Conservation (phyloP, 2,888 invertebrate genomes). For the Heteropelma amictum region DNA sequence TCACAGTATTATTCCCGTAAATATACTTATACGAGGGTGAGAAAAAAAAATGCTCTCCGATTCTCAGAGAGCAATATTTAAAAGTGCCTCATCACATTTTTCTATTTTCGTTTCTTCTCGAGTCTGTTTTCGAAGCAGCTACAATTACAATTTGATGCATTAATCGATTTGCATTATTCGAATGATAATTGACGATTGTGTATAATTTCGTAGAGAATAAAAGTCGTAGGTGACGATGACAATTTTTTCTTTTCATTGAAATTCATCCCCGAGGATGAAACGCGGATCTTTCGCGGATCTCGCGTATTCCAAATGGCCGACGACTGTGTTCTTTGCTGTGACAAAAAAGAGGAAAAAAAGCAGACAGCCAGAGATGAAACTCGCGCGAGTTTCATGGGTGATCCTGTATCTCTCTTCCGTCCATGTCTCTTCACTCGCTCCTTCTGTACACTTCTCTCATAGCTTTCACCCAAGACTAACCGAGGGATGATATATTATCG, state of each 20-base stretch:
- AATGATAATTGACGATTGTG: background rate
- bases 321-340: conserved; percentile 6
- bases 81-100: no score
- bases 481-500: conserved; percentile 77
- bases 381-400: conserved; percentile 35
- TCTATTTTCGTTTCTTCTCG: no score
- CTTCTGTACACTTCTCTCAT: no score
- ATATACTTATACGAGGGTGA: no score
- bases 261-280: no score
- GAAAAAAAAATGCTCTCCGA: no score
- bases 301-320: background rate
- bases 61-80: no score
- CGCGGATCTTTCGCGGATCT: background rate
- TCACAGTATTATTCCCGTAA: no score
- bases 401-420: conserved; percentile 23
- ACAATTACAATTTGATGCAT: no score
- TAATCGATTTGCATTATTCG: no score
- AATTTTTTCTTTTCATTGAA: background rate
- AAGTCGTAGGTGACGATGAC: no score
- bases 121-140: no score
- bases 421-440: background rate
- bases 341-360: conserved; percentile 31
- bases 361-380: conserved; percentile 44
- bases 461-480: conserved; percentile 55
- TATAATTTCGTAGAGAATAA: background rate